Evolutionary conservation across 2,888 invertebrate species (phyloP).

Genomic region (Melinopterus prodromus): DNA sequence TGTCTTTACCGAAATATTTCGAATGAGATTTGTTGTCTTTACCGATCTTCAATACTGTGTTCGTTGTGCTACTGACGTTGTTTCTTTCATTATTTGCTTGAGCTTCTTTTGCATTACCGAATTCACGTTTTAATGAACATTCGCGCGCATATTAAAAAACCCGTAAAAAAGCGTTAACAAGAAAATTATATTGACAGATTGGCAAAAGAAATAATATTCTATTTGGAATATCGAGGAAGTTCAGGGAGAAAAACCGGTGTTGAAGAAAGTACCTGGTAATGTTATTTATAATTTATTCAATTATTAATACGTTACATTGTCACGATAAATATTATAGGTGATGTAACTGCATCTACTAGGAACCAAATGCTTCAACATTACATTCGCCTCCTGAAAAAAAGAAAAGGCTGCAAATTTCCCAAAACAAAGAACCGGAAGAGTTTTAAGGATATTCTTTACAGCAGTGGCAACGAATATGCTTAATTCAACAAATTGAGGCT

Average conservation of each 20-base stretch:
- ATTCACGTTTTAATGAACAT: too few species aligned
- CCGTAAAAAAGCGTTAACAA: conserved; percentile 25
- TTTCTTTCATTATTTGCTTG: too few species aligned
- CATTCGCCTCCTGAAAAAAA: conserved; percentile 20
- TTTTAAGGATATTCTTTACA: conserved; percentile 31
- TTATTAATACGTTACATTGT: not conserved
- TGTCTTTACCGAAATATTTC: too few species aligned
- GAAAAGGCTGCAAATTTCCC: not conserved
- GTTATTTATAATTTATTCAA: conserved; percentile 15
- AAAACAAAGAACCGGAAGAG: conserved; percentile 7
- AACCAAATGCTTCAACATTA: not conserved
- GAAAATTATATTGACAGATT: conserved; percentile 30
- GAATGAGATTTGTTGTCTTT: too few species aligned
- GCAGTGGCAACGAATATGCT: conserved; percentile 28
- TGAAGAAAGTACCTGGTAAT: conserved; percentile 25
- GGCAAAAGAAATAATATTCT: conserved; percentile 30
- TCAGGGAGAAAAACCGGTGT: conserved; percentile 5
- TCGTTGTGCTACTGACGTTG: too few species aligned
- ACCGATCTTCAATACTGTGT: too few species aligned
- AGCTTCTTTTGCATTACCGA: too few species aligned
- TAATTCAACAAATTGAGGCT: conserved; percentile 29
- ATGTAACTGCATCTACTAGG: not conserved
- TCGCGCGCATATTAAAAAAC: too few species aligned
- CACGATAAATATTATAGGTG: not conserved
- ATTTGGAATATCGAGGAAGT: conserved; percentile 26